A percentile compares a stretch with the other conserved stretches of the same genome.
phyloP scores from a whole-genome alignment of 2,888 invertebrate genomes.

The Synanthedon andrenaeformis region DNA sequence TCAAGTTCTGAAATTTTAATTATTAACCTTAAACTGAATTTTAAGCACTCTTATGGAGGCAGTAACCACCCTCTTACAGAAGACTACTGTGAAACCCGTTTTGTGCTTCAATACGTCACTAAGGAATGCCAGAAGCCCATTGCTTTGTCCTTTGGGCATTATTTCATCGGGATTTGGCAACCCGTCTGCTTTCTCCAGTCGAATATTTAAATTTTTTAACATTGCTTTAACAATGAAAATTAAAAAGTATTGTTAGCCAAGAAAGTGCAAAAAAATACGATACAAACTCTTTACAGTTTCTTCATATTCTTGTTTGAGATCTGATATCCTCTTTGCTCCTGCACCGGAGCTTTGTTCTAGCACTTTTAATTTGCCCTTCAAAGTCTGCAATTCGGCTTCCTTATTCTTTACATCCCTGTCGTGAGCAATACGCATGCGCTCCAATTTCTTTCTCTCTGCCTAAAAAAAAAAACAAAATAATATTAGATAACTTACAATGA shows the following conservation, averaged over 20 bases:
- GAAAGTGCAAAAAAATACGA: constrained; percentile 13
- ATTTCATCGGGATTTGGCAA: too few relatives aligned
- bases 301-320: constrained; percentile 76
- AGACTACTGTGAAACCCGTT: too few relatives aligned
- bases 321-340: constrained; percentile 74
- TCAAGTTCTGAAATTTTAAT: constrained; percentile 71
- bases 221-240: too few relatives aligned
- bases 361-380: constrained; percentile 79
- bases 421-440: constrained; percentile 74
- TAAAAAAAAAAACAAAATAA: constrained; percentile 19
- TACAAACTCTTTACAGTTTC: constrained; percentile 77
- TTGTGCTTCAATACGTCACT: too few relatives aligned
- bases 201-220: too few relatives aligned
- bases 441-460: constrained; percentile 76
- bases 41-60: neutral
- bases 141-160: too few relatives aligned
- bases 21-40: too few relatives aligned
- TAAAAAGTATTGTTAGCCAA: too few relatives aligned
- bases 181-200: too few relatives aligned
- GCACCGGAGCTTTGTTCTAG: constrained; percentile 73
- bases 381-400: constrained; percentile 80
- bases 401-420: constrained; percentile 83
- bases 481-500: neutral
- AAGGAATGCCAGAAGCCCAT: too few relatives aligned
- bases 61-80: too few relatives aligned